These are phyloP conservation scores for Aplocera efformata DNA, from an alignment of 2,888 invertebrate species.

Conservation along the genomic window DNA sequence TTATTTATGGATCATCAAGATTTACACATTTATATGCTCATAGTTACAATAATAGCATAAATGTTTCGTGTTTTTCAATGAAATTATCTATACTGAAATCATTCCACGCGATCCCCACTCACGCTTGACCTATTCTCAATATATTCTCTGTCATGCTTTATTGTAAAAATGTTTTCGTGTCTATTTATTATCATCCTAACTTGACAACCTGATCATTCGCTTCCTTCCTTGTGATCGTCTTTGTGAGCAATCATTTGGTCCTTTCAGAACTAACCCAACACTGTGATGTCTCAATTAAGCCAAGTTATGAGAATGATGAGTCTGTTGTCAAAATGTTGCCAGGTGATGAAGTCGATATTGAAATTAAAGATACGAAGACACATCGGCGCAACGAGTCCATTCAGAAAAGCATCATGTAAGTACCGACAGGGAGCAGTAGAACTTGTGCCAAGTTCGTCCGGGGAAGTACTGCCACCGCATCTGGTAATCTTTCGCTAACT, in stretches of 20 bases:
- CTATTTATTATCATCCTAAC: not conserved
- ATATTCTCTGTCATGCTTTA: too few species aligned
- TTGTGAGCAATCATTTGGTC: slow-evolving; percentile 10
- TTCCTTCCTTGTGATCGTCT: slow-evolving; percentile 9
- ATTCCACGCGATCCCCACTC: too few species aligned
- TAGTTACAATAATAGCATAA: too few species aligned
- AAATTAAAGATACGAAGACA: slow-evolving; percentile 37
- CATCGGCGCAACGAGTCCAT: slow-evolving; percentile 52
- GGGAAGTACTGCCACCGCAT: too few species aligned
- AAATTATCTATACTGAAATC: too few species aligned
- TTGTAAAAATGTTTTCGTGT: not conserved
- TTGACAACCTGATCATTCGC: not conserved
- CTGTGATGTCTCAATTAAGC: slow-evolving; percentile 45
- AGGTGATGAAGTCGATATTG: slow-evolving; percentile 49
- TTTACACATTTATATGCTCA: too few species aligned
- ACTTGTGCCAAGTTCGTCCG: too few species aligned
- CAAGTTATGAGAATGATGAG: slow-evolving; percentile 51
- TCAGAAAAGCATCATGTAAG: slow-evolving; percentile 69
- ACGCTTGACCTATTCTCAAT: too few species aligned
- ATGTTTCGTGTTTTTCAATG: too few species aligned
- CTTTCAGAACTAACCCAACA: slow-evolving; percentile 41
- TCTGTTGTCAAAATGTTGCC: slow-evolving; percentile 62
- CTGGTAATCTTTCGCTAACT: too few species aligned
- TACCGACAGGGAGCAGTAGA: too few species aligned
- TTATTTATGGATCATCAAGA: too few species aligned